Evolutionary conservation across 2,113 vertebrate species (phyloP), one percentile per base, ranked within the genome.

Genomic region (Embiotoca jacksoni): DNA sequence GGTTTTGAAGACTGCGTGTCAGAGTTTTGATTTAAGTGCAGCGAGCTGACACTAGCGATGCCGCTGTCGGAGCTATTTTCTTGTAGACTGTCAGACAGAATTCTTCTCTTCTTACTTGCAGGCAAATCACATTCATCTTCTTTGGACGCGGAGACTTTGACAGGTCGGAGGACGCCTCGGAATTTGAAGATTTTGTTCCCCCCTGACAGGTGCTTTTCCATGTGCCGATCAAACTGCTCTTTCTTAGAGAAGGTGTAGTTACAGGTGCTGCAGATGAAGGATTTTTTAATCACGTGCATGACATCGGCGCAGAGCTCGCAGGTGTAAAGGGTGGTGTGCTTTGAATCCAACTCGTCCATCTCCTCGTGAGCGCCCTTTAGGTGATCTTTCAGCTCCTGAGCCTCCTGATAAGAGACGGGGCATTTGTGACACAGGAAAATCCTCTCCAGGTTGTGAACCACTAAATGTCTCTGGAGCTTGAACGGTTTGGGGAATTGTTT

Each of bases 221-320:
- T 98, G 92, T 99, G 98, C 47, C 98, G 94, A 87, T 99, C 98
- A 0, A 98, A 99, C 83, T 99, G 98, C 77, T 99, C 98, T 63
- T 99, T 99, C 86, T 98, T 98, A 32, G 97, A 97, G 84, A 99
- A 99, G 14, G 98, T 99, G 79, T 99, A 99, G 90, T 99, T 99
- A 88, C 98, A 99, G 82, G 97, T 95, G 94, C 98, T 99, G 91
- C 98, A 99, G 88, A 96, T 97, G 83, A 99, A 99, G n/a, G 98
- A 97, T 63, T 98, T 96, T 89, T 96, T 96, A 88, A 98, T 99
- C 56, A 98, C 96, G 0, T 97, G 97, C 96, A 98, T 98, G 86
- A 99, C 98, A 1, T 98, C 95, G 0, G 98, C 98, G 0, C 98
- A 99, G 15, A 99, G 97, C 92, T 99, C 98, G 3, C 98, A 99